Conservation (phyloP, 2,797 vertebrate species). For the Paedocypris micromegethes region DNA sequence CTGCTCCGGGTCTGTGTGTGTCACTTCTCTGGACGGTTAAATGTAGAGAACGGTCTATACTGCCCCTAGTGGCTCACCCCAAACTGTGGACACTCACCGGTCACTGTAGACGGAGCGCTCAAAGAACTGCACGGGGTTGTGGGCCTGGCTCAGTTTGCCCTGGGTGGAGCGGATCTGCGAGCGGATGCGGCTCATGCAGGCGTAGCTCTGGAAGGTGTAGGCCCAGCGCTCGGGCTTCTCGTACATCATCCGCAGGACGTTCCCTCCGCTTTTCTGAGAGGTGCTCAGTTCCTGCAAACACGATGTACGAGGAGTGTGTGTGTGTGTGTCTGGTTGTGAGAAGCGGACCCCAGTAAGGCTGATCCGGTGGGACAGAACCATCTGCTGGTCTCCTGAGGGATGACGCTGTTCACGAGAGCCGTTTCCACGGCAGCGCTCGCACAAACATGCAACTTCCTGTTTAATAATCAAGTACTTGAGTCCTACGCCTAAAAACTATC, state of each 20-base stretch:
- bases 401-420: slow-evolving; percentile 45
- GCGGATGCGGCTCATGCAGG: slow-evolving; percentile 85
- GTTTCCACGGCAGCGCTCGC: slow-evolving; percentile 55
- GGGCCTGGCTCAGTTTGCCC: slow-evolving; percentile 66
- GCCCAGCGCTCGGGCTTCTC: slow-evolving; percentile 89
- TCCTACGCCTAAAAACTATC: too few relatives aligned
- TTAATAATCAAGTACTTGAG: neutral
- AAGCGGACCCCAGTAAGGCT: too few relatives aligned
- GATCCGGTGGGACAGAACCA: slow-evolving; percentile 35
- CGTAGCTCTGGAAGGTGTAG: slow-evolving; percentile 90
- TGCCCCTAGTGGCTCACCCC: neutral
- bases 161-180: slow-evolving; percentile 75
- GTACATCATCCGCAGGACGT: slow-evolving; percentile 90
- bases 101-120: slow-evolving; percentile 93
- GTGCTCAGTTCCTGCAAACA: slow-evolving; percentile 76
- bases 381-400: slow-evolving; percentile 47
- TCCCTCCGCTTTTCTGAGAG: slow-evolving; percentile 85
- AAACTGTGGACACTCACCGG: slow-evolving; percentile 64
- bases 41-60: neutral
- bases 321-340: too few relatives aligned
- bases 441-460: neutral
- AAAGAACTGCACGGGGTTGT: slow-evolving; percentile 81
- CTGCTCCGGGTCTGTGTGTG: too few relatives aligned
- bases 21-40: neutral
- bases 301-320: slow-evolving; percentile 8